These are phyloP conservation scores for Amia ocellicauda DNA, from an alignment of 2,113 vertebrate genomes.

Conservation along the genomic window DNA sequence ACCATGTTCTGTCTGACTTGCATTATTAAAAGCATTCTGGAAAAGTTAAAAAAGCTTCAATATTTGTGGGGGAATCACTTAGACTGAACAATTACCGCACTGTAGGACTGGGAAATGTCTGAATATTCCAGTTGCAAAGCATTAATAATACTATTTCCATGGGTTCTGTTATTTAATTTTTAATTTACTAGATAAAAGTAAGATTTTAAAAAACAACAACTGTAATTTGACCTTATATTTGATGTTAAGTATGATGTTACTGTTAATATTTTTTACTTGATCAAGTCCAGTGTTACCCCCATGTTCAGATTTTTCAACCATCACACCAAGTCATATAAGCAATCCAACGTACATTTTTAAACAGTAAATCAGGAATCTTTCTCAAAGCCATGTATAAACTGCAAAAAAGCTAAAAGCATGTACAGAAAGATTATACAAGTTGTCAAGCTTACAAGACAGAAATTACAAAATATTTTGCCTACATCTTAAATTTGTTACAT, in stretches of 20 bases:
- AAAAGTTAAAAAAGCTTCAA: no score
- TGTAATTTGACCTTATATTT: no score
- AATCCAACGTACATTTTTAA: slow-evolving; percentile 55
- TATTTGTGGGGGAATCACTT: slow-evolving; percentile 15
- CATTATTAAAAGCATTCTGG: no score
- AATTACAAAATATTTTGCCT: neutral
- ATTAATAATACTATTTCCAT: neutral
- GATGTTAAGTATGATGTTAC: no score
- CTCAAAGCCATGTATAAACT: slow-evolving; percentile 55
- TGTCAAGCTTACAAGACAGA: slow-evolving; percentile 13
- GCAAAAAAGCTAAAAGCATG: slow-evolving; percentile 53
- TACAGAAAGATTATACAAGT: slow-evolving; percentile 20
- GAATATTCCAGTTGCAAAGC: neutral
- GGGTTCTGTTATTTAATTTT: no score
- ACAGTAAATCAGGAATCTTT: slow-evolving; percentile 59
- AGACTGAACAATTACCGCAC: neutral
- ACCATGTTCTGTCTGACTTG: no score
- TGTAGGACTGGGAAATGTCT: slow-evolving; percentile 1
- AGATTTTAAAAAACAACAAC: no score
- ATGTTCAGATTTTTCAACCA: slow-evolving; percentile 14
- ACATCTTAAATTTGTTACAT: neutral
- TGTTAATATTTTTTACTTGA: neutral
- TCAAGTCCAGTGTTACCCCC: slow-evolving; percentile 19
- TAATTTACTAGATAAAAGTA: neutral
- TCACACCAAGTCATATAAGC: slow-evolving; percentile 17